Evolutionary conservation across 2,797 vertebrate genomes (phyloP).

Genomic region (Chromis chromis): DNA sequence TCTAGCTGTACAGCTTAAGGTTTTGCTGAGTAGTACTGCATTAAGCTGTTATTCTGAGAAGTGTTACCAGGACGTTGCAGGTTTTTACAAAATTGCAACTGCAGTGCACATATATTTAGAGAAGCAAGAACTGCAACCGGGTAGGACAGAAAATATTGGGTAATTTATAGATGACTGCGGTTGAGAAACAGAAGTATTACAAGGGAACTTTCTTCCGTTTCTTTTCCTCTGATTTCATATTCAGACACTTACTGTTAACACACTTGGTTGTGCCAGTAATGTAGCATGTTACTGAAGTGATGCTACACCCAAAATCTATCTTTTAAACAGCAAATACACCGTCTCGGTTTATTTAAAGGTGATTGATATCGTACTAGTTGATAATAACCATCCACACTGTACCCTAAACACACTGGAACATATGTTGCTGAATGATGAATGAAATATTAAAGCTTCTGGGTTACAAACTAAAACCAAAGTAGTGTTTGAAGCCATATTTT

Average conservation of each 20-base stretch:
- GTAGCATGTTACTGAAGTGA: constrained; percentile 17
- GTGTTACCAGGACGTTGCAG: constrained; percentile 10
- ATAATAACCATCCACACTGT: too few relatives aligned
- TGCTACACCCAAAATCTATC: background rate
- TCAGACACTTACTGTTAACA: background rate
- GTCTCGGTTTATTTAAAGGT: background rate
- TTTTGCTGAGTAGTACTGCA: background rate
- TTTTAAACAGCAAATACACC: background rate
- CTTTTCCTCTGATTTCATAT: constrained; percentile 29
- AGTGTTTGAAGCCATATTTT: background rate
- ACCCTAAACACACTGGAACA: too few relatives aligned
- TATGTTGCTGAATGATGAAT: background rate
- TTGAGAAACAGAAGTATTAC: constrained; percentile 65
- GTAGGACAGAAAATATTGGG: constrained; percentile 44
- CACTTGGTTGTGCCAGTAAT: background rate
- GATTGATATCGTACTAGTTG: too few relatives aligned
- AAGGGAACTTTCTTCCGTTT: constrained; percentile 43
- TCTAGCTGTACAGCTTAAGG: background rate
- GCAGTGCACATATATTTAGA: constrained; percentile 51
- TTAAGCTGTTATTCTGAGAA: background rate
- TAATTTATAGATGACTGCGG: constrained; percentile 43
- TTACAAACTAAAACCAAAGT: background rate
- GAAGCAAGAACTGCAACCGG: constrained; percentile 54
- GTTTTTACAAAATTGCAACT: constrained; percentile 49
- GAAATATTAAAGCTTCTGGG: background rate